Evolutionary conservation across 1,140 invertebrate genomes (phyloP).

Genomic region (Teleogryllus occipitalis): DNA sequence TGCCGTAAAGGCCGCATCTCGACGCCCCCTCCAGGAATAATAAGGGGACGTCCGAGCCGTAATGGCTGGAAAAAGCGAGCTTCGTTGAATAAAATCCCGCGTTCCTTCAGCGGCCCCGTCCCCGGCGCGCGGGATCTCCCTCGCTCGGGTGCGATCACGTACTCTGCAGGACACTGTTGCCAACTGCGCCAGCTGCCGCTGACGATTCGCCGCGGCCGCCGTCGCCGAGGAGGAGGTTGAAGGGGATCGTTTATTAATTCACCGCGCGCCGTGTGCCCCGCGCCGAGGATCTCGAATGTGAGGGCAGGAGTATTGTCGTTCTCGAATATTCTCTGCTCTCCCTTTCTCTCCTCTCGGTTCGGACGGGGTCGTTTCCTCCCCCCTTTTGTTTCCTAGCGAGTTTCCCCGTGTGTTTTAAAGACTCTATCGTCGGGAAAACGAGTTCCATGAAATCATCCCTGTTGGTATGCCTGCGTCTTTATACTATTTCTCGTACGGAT

Average conservation of each 20-base stretch:
- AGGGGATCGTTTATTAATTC: constrained; percentile 4
- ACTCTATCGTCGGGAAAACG: no score
- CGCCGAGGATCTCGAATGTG: no score
- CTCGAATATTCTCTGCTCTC: background rate
- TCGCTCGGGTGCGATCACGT: background rate
- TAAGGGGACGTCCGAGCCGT: background rate
- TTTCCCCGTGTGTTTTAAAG: no score
- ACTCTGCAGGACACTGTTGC: background rate
- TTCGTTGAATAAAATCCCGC: background rate
- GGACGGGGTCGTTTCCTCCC: no score
- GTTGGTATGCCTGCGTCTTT: no score
- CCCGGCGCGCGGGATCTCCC: background rate
- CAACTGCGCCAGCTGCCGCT: background rate
- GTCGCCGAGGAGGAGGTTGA: no score
- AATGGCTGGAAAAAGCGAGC: background rate
- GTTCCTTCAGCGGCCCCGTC: background rate
- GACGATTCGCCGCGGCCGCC: background rate
- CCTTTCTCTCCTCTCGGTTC: no score
- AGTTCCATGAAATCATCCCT: no score
- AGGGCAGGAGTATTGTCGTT: background rate
- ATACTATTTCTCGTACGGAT: no score
- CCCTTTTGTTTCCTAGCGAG: no score
- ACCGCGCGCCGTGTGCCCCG: background rate
- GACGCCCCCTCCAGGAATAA: background rate
- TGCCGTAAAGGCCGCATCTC: no score